Evolutionary conservation across 2,113 vertebrate species (phyloP), one percentile per base, ranked within the genome.

Genomic region (Seriola dumerili): DNA sequence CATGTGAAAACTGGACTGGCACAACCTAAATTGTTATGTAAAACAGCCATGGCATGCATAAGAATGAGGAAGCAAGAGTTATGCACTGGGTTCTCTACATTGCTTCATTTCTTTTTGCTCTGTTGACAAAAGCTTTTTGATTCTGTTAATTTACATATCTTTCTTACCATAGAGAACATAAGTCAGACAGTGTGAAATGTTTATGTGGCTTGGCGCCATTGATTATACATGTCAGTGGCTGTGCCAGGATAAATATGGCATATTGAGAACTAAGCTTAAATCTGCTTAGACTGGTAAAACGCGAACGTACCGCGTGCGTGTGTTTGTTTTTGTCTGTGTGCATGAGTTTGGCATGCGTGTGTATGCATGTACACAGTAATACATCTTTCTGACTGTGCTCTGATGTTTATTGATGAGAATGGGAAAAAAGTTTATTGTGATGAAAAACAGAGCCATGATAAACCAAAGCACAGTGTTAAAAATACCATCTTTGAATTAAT

Each of bases 121-220:
- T 75, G 77, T 72, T 77, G 54, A 69, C 17, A 68, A 50, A 68
- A 64, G 57, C 42, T n/a, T 65, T 76, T 78, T 48, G 40, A 76
- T 80, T 79, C 21, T 16, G 50, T 79, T 72, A 62, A 88, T 88
- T 59, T 76, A 38, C 48, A 80, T 57, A 67, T 61, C 36, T 81
- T 72, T 81, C 36, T 64, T 29, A 34, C 13, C 58, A 38, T 0
- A 21, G 29, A 57, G 25, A 66, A 44, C 68, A 85, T 83, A 66
- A 80, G 83, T 80, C 54, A 72, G 40, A 54, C 29, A 23, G 21
- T 59, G 72, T 65, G 48, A 72, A 72, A 68, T 72, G 34, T 57
- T 80, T 48, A 58, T 57, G 16, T 36, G 61, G 57, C 55, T 38
- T 73, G 72, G 63, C n/a, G 40, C 72, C 13, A 63, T 66, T 74